phyloP scores from a whole-genome alignment of 2,113 vertebrate genomes.

The Mus pahari region DNA sequence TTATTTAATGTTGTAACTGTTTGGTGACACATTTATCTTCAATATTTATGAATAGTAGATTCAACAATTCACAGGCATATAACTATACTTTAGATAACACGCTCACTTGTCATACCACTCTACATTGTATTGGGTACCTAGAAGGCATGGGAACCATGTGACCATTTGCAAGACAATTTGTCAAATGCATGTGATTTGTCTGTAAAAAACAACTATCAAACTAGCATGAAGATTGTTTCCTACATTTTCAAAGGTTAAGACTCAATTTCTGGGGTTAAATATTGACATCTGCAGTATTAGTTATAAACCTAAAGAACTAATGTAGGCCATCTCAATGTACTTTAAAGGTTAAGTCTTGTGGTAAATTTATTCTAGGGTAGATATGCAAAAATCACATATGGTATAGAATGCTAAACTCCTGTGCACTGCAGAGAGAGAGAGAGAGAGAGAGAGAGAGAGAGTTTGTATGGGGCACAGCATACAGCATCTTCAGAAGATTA shows the following conservation, averaged over 20 bases:
- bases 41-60: neutral
- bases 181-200: neutral
- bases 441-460: no score
- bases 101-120: neutral
- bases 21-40: neutral
- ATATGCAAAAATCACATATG: neutral
- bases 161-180: neutral
- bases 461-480: no score
- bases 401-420: accelerated
- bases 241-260: neutral
- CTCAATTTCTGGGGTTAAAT: neutral
- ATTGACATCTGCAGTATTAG: neutral
- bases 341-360: neutral
- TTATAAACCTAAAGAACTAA: neutral
- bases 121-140: neutral
- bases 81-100: neutral
- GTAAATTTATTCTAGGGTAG: neutral
- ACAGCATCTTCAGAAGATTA: no score
- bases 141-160: neutral
- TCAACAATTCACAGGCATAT: neutral
- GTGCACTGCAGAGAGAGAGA: neutral
- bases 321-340: neutral
- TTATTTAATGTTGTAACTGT: neutral
- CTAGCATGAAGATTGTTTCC: neutral
- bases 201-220: neutral